Percentiles rank a stretch among this genome's conserved stretches.
These are phyloP conservation scores for Sepioteuthis lessoniana DNA, from an alignment of 2,888 invertebrate species.

Conservation along the genomic window DNA sequence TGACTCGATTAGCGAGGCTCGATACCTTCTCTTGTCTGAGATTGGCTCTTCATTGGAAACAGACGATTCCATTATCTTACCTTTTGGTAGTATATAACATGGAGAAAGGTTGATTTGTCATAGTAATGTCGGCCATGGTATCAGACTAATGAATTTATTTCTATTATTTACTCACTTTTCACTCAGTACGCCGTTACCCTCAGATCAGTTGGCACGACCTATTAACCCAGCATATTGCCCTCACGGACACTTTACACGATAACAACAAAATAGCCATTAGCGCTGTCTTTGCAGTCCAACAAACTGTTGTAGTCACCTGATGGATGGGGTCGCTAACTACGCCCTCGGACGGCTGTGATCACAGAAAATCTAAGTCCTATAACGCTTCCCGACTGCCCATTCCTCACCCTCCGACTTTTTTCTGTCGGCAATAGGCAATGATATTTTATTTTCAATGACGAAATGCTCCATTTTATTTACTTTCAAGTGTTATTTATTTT, in stretches of 20 bases:
- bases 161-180: too few species aligned
- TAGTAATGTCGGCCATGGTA: too few species aligned
- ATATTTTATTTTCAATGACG: not conserved
- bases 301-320: not conserved
- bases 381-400: not conserved
- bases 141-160: too few species aligned
- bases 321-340: not conserved
- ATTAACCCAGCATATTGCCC: not conserved
- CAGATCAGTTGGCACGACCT: not conserved
- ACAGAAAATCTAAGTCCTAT: not conserved
- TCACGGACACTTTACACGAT: not conserved
- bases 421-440: not conserved
- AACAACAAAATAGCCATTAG: not conserved
- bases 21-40: too few species aligned
- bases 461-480: not conserved
- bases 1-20: too few species aligned
- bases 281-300: not conserved
- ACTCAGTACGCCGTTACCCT: not conserved
- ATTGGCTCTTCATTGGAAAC: too few species aligned
- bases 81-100: too few species aligned
- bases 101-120: too few species aligned
- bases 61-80: too few species aligned
- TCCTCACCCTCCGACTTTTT: too few species aligned
- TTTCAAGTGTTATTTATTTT: not conserved
- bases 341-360: not conserved